Evolutionary conservation across 2,888 invertebrate species (phyloP), one percentile per base, ranked within the genome.

Genomic region (Lymantria monacha): DNA sequence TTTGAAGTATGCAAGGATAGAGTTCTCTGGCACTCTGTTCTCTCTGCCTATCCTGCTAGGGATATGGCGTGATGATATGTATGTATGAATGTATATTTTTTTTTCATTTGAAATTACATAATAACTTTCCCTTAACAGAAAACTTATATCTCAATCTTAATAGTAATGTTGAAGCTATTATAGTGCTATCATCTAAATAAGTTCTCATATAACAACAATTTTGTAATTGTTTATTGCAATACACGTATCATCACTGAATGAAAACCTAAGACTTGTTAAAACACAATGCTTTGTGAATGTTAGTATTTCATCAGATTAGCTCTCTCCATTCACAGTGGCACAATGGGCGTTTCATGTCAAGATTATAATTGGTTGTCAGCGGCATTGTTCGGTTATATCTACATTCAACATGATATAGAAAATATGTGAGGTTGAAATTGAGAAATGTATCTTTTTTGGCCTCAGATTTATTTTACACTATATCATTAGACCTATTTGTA

Each of bases 281-380:
- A 66, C 53, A 66, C 69, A 70, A 69, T 59, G 74, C 68, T 61
- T 63, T 70, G 66, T 67, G 57, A 57, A 59, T 66, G 67, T 72
- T 69, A 64, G 61, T 53, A 59, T 65, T 66, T 53, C 62, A 70
- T 74, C 68, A 72, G 73, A 70, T 76, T 73, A 72, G 59, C 70
- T 59, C 58, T 48, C 63, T 55, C 66, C 60, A 70, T 73, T 71
- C 69, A 38, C 12, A 57, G 42, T 48, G 46, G 10, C 52, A 69
- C 72, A 69, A 71, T 66, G 51, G 64, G 52, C 49, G 52, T 41
- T 51, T 50, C 50, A 62, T 63, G 68, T 68, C 61, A 59, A 61
- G 61, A 64, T 57, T 64, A 61, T 72, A 71, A 74, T 72, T 74
- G 69, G 68, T 62, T 68, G 70, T 72, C 74, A 73, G 68, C 69